Base-by-base conservation (phyloP, 2,888 invertebrate species). In the Strigamia maritima region DNA sequence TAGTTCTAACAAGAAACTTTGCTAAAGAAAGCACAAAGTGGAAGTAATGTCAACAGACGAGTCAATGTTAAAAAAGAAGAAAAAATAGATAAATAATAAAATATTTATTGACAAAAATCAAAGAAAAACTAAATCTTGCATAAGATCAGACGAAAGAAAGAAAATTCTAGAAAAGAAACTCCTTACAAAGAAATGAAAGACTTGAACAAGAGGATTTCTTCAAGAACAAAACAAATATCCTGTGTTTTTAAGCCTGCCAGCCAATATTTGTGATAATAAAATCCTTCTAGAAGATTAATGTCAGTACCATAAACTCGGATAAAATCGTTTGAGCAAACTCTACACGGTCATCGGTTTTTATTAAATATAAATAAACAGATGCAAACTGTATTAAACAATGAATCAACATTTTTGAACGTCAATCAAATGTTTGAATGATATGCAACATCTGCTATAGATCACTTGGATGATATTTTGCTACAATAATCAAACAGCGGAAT, bases 1-100 rank as follows among this genome's bases (percentile, higher is more conserved):
- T 70, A 28, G 26, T 70, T 70, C 28, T 10, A 70, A 70, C 70
- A 70, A 70, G 70, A 70, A 70, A 70, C 70, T 70, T 70, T 70
- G 70, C 70, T 26, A 26, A 28, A 28, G 2, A n/a, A 24, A 65
- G 70, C 70, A 12, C 70, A 28, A 70, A 70, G 70, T 26, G 70
- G 70, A 70, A 70, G 28, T 70, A 70, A 70, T 70, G 28, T 28
- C 70, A 70, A 28, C 19, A 70, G 70, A 12, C 70, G 10, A 28
- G 70, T n/a, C 70, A 70, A 28, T 26, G 1, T 44, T 54, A n/a
- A 54, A 54, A 54, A n/a, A 44, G 19, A 54, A 14, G 7, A 22
- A 1, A 8, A 54, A 54, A 54, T 54, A 54, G 54, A 54, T 54
- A 54, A 19, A 54, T 19, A 19, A 54, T 19, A 54, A 22, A 54